These are phyloP conservation scores for Ceratoteleas bidentatus DNA, from an alignment of 1,140 invertebrate genomes.

Conservation along the genomic window DNA sequence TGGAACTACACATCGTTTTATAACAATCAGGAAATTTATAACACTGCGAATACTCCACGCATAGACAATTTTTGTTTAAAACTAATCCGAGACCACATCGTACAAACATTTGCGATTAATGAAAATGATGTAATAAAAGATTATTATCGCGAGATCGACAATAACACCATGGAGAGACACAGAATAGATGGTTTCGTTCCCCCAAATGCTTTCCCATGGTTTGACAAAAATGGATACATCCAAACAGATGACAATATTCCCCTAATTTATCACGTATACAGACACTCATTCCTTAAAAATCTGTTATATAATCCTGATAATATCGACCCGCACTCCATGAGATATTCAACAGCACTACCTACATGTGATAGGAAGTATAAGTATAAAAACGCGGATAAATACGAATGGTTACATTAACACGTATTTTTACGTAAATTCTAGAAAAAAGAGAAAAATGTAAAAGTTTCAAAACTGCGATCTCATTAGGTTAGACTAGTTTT, in stretches of 20 bases:
- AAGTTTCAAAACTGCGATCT: too few species aligned
- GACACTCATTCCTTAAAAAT: conserved; percentile 24
- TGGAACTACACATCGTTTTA: background rate
- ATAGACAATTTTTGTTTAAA: conserved; percentile 44
- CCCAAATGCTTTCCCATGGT: conserved; percentile 29
- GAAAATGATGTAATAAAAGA: background rate
- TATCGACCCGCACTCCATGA: too few species aligned
- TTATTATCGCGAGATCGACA: background rate
- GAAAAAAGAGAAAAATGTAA: too few species aligned
- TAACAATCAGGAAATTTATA: conserved; percentile 1
- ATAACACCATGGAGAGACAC: conserved; percentile 9
- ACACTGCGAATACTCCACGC: conserved; percentile 37
- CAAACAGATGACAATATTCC: conserved; percentile 47
- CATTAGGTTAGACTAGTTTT: too few species aligned
- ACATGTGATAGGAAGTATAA: too few species aligned
- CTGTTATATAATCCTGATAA: too few species aligned
- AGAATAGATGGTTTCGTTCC: conserved; percentile 14
- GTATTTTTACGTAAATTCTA: too few species aligned
- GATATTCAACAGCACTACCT: too few species aligned
- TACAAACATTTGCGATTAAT: background rate
- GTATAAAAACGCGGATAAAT: too few species aligned
- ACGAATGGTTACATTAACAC: conserved; percentile 52
- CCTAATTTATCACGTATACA: conserved; percentile 40
- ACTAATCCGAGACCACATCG: conserved; percentile 33
- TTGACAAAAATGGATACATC: conserved; percentile 32